phyloP scores from a whole-genome alignment of 2,888 invertebrate species.

The Oscheius sp. region DNA sequence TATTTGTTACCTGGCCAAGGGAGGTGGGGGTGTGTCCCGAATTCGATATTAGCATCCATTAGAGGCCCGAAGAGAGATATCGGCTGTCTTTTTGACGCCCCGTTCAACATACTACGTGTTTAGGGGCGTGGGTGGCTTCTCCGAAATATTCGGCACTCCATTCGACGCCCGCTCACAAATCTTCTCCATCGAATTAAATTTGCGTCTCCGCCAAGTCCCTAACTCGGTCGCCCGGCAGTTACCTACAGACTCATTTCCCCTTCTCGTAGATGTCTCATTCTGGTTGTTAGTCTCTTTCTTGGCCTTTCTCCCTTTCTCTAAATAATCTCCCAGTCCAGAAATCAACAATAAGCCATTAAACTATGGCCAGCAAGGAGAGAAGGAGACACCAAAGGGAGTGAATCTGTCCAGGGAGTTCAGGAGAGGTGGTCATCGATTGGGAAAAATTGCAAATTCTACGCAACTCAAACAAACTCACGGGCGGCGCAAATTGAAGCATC shows the following conservation, averaged over 20 bases:
- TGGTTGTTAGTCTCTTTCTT: background rate
- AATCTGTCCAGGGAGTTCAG: background rate
- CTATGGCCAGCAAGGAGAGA: background rate
- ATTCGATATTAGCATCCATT: conserved; percentile 12
- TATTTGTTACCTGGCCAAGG: too few species aligned
- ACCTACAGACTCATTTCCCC: conserved; percentile 3
- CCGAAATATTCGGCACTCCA: conserved; percentile 25
- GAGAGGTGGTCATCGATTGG: conserved; percentile 29
- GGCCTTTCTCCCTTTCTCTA: background rate
- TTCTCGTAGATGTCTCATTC: background rate
- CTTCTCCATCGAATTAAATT: conserved; percentile 34
- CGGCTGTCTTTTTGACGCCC: conserved; percentile 26
- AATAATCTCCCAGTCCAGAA: background rate
- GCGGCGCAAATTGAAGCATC: conserved; percentile 36
- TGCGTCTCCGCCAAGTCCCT: conserved; percentile 8
- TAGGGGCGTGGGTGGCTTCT: conserved; percentile 8
- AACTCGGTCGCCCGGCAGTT: conserved; percentile 17
- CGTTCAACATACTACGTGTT: background rate
- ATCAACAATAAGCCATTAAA: background rate
- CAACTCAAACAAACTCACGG: conserved; percentile 37
- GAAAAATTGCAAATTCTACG: conserved; percentile 35
- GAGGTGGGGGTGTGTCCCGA: background rate
- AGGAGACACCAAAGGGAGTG: background rate
- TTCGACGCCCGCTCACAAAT: conserved; percentile 27
- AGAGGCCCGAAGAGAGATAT: conserved; percentile 14